Conservation (phyloP, 1,140 invertebrate genomes). For the Drosophila azteca region DNA sequence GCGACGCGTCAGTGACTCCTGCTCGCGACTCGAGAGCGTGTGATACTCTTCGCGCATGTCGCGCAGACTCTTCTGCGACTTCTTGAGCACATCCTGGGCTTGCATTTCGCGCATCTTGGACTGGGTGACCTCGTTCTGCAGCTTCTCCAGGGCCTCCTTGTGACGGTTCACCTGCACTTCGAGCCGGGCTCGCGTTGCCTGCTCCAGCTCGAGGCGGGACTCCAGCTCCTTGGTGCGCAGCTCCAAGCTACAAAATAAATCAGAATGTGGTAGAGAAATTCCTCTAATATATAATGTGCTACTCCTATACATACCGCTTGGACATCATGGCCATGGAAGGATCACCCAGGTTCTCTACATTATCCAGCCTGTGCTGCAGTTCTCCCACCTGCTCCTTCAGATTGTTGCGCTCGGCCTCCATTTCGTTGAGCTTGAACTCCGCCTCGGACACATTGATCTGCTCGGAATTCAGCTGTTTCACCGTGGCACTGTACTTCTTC, state of each 20-base stretch:
- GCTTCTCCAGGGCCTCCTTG: conserved; percentile 92
- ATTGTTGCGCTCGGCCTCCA: conserved; percentile 90
- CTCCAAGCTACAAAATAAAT: conserved; percentile 85
- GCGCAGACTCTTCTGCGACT: conserved; percentile 88
- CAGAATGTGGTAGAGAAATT: too few species aligned
- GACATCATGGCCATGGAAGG: conserved; percentile 90
- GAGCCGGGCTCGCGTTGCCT: conserved; percentile 91
- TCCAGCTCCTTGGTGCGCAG: conserved; percentile 94
- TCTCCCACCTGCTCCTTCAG: conserved; percentile 91
- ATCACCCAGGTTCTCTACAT: conserved; percentile 91
- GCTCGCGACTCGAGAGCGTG: conserved; percentile 87
- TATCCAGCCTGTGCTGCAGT: conserved; percentile 89
- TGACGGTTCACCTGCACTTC: conserved; percentile 93
- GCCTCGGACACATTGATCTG: conserved; percentile 92
- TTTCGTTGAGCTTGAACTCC: conserved; percentile 90
- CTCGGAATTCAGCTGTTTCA: conserved; percentile 93
- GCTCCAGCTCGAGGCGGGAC: conserved; percentile 94
- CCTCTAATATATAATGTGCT: too few species aligned
- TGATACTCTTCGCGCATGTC: conserved; percentile 90
- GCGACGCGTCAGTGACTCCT: conserved; percentile 88
- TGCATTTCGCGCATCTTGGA: conserved; percentile 89
- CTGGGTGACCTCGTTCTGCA: conserved; percentile 89
- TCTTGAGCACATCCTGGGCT: conserved; percentile 90
- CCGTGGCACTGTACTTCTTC: conserved; percentile 95
- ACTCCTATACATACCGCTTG: conserved; percentile 83